A percentile compares a stretch with the other conserved stretches of the same genome.
Conservation (phyloP, 2,113 vertebrate genomes). For the Sylvia atricapilla region DNA sequence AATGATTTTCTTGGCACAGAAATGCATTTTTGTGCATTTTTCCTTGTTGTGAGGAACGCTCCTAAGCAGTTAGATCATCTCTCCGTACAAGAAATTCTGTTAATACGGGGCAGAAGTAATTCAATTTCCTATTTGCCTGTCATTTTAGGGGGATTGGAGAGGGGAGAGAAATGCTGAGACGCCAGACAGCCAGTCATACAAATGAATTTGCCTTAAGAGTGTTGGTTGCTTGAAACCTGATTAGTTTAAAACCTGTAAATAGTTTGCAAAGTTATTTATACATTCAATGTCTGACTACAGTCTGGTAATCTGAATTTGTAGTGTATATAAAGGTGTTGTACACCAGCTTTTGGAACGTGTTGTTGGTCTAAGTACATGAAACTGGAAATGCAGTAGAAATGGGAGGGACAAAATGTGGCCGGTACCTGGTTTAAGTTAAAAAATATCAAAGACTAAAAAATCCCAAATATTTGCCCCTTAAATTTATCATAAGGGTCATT, state of each 20-base stretch:
- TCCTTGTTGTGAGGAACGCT: conserved; percentile 15
- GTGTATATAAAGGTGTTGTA: conserved; percentile 54
- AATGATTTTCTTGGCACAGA: not conserved
- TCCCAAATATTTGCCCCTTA: not conserved
- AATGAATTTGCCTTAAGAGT: conserved; percentile 56
- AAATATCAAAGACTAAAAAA: not conserved
- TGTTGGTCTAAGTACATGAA: conserved; percentile 13
- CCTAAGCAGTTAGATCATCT: not conserved
- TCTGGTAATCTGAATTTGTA: conserved; percentile 48
- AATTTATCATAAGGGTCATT: not conserved
- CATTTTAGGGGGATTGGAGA: not conserved
- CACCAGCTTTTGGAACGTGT: conserved; percentile 29
- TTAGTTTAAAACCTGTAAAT: conserved; percentile 58
- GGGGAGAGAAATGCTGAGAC: not conserved
- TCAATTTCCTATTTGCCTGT: not conserved
- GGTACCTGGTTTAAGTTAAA: not conserved
- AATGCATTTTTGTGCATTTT: not conserved
- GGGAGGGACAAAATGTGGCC: not conserved
- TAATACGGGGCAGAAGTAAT: not conserved
- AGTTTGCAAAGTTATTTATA: conserved; percentile 66
- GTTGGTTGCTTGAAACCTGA: conserved; percentile 36
- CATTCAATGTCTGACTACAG: conserved; percentile 35
- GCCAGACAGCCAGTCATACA: conserved; percentile 4
- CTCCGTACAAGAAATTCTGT: not conserved
- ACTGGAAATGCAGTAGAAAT: not conserved